These are phyloP conservation scores for Sepiola atlantica DNA, from an alignment of 2,888 invertebrate species.

Conservation along the genomic window DNA sequence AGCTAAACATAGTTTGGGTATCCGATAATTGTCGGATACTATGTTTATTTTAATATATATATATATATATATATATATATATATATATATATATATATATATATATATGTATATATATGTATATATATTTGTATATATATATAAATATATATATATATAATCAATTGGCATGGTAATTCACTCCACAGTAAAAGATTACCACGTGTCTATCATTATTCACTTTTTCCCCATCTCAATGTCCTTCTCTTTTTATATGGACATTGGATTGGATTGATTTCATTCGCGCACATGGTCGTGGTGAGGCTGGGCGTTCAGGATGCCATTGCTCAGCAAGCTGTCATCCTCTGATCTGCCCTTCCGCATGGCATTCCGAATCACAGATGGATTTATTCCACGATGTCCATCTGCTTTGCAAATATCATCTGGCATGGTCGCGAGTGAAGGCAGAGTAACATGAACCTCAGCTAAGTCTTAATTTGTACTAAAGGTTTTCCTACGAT, in stretches of 20 bases:
- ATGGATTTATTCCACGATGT: background rate
- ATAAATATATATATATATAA: no score
- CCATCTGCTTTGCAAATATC: background rate
- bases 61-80: no score
- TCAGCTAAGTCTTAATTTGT: background rate
- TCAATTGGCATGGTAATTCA: no score
- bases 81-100: no score
- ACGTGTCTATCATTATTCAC: background rate
- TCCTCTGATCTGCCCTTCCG: background rate
- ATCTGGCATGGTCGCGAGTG: background rate
- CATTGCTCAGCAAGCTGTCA: background rate
- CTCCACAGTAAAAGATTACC: background rate
- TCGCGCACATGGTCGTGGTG: background rate
- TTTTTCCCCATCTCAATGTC: background rate
- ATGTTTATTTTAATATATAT: no score
- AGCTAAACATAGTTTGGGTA: no score
- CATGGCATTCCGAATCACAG: background rate
- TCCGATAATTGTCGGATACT: no score
- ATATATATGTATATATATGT: no score
- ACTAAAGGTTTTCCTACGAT: background rate
- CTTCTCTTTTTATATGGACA: background rate
- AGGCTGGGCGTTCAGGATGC: background rate
- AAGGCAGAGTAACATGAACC: background rate
- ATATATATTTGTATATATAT: no score
- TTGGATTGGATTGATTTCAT: conserved; percentile 5